Base-by-base conservation (phyloP, 2,797 vertebrate species). In the Jordanella pulchra region DNA sequence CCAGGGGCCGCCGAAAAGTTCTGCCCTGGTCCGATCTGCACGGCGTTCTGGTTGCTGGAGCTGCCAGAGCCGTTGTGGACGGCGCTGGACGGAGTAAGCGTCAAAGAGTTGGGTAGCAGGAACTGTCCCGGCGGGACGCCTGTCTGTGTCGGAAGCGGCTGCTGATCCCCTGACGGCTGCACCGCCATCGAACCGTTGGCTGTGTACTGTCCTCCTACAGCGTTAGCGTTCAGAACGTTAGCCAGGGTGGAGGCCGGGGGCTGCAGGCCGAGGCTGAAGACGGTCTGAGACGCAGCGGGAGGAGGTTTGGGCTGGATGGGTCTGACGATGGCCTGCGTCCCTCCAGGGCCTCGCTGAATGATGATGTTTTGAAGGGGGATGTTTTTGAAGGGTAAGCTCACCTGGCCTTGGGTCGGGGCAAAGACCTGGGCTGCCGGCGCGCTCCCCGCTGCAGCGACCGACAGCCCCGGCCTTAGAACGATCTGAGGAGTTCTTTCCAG, bases 321-420 rank as follows among this genome's bases (percentile, higher is more conserved):
- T 94, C 95, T 95, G 23, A 95, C 90, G n/a, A 95, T 82, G 65
- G 97, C 94, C 93, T 97, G 98, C 82, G 96, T 80, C 56, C 91
- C 96, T 54, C 96, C 94, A 18, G 97, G 96, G 75, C 97, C 96
- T 89, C 97, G 96, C 76, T 99, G 98, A 85, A 99, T 97, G 81
- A 99, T 99, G 89, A 99, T 97, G 86, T 99, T 99, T 89, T 99
- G 97, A 79, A 99, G 95, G 64, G 97, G 97, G 88, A 99, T 95
- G 7, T 97, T 98, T 91, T 97, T 99, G 88, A 98, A 98, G 7
- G 97, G 97, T 89, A 99, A 93, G 0, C 97, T 95, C 77, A 97
- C 93, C 13, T 96, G 97, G 74, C 95, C 95, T 91, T 95, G 95
- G 4, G 96, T 93, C 17, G 95, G 96, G 77, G 95, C 93, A 80